phyloP scores from a whole-genome alignment of 2,113 vertebrate species.

The Mungos mungo region DNA sequence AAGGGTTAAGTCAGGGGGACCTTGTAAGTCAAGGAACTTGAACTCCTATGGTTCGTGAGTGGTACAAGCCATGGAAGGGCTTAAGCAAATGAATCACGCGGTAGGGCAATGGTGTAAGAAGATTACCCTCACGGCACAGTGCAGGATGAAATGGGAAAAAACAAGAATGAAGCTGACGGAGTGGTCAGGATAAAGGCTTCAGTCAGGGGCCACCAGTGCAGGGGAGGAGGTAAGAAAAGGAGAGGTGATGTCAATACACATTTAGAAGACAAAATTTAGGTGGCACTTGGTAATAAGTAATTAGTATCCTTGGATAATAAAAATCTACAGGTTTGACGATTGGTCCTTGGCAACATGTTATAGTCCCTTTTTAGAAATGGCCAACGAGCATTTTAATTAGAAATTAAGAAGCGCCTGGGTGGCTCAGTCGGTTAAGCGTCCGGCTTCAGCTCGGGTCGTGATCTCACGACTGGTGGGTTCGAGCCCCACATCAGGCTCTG shows the following conservation, averaged over 20 bases:
- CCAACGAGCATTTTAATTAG: neutral
- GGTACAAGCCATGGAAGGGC: neutral
- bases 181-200: neutral
- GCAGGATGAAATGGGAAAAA: neutral
- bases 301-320: conserved; percentile 40
- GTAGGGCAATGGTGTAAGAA: neutral
- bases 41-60: neutral
- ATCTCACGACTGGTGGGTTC: too few species aligned
- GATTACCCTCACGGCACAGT: neutral
- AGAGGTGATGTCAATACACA: neutral
- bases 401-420: neutral
- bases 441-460: too few species aligned
- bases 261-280: conserved; percentile 39
- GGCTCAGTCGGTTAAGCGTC: too few species aligned
- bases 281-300: neutral
- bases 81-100: neutral
- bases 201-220: neutral
- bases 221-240: neutral
- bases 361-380: conserved; percentile 47
- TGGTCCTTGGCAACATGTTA: conserved; percentile 42
- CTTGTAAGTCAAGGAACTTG: neutral
- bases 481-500: too few species aligned
- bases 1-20: neutral
- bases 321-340: conserved; percentile 50
- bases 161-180: neutral